Evolutionary conservation across 2,888 invertebrate species (phyloP).

Genomic region (Cactoblastis cactorum): DNA sequence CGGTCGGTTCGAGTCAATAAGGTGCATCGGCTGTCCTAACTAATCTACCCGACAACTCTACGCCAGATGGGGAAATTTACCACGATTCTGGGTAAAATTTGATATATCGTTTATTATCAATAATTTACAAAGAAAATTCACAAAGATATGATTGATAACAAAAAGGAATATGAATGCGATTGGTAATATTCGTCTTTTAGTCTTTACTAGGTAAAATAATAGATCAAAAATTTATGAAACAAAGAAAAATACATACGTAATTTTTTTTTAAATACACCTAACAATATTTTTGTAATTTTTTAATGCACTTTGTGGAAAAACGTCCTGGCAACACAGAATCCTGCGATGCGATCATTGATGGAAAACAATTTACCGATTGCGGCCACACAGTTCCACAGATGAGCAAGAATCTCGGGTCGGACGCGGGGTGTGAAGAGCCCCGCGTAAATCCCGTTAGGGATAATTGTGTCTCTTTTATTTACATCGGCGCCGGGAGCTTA

Average conservation of each 20-base stretch:
- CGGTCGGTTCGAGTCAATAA: slow-evolving; percentile 65
- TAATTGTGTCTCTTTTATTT: slow-evolving; percentile 63
- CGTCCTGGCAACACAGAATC: slow-evolving; percentile 12
- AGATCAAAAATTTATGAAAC: too few relatives aligned
- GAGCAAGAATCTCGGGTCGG: slow-evolving; percentile 35
- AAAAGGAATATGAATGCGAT: too few relatives aligned
- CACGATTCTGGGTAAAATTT: slow-evolving; percentile 30
- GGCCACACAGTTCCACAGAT: slow-evolving; percentile 40
- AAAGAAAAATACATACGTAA: too few relatives aligned
- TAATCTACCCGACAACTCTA: slow-evolving; percentile 34
- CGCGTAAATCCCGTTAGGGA: slow-evolving; percentile 58
- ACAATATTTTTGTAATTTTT: not conserved
- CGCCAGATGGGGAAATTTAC: slow-evolving; percentile 11
- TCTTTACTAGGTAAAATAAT: too few relatives aligned
- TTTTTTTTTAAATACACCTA: too few relatives aligned
- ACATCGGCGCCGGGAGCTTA: slow-evolving; percentile 38
- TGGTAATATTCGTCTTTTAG: too few relatives aligned
- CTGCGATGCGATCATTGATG: slow-evolving; percentile 11
- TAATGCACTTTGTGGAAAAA: not conserved
- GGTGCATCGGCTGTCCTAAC: slow-evolving; percentile 73
- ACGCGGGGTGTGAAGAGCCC: slow-evolving; percentile 55
- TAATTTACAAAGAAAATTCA: not conserved
- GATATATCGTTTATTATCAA: too few relatives aligned
- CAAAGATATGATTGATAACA: not conserved
- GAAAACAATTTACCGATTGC: slow-evolving; percentile 17